Evolutionary conservation across 2,113 vertebrate species (phyloP).

Genomic region (Xiphias gladius): DNA sequence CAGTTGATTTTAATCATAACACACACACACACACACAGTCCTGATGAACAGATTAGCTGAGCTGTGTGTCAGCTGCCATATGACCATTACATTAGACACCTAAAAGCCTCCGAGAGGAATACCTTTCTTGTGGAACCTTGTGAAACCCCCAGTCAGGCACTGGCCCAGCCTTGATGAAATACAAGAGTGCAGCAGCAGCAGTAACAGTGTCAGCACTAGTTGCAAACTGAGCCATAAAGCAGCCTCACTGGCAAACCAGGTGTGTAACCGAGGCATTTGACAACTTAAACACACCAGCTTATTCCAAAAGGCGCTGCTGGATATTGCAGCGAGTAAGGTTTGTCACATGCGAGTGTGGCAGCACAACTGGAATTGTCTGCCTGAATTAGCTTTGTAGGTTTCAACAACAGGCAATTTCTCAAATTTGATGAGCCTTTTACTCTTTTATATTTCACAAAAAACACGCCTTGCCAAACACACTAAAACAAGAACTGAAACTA

Average conservation of each 20-base stretch:
- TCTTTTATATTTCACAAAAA: neutral
- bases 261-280: slow-evolving; percentile 32
- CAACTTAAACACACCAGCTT: slow-evolving; percentile 44
- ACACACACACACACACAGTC: neutral
- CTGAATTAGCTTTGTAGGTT: slow-evolving; percentile 18
- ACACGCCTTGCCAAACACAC: slow-evolving; percentile 30
- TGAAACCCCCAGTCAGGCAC: slow-evolving; percentile 21
- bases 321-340: slow-evolving; percentile 20
- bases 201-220: slow-evolving; percentile 22
- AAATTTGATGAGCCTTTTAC: neutral
- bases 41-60: neutral
- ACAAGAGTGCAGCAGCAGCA: slow-evolving; percentile 21
- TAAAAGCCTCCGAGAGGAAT: slow-evolving; percentile 4
- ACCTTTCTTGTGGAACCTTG: slow-evolving; percentile 26
- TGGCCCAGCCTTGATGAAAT: slow-evolving; percentile 51
- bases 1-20: neutral
- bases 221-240: slow-evolving; percentile 50
- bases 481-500: slow-evolving; percentile 64
- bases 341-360: slow-evolving; percentile 10
- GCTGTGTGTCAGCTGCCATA: neutral
- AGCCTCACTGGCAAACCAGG: slow-evolving; percentile 14
- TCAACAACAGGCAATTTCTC: neutral
- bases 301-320: slow-evolving; percentile 37
- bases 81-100: slow-evolving; percentile 9
- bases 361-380: neutral